Evolutionary conservation across 2,113 vertebrate genomes (phyloP).

Genomic region (Ochotona princeps): DNA sequence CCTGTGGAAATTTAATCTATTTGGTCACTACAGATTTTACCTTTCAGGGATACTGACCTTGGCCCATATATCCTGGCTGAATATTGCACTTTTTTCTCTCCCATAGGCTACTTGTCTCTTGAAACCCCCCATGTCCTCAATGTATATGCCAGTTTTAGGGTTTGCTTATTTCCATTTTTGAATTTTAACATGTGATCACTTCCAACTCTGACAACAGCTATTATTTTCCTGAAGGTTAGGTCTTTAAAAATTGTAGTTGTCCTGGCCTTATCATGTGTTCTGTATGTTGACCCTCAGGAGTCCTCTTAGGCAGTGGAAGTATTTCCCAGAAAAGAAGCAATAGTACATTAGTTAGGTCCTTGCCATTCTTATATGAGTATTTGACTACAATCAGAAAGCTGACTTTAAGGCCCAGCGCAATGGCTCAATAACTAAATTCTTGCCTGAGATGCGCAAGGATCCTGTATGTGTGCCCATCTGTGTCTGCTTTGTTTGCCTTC

Average conservation of each 20-base stretch:
- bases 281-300: not conserved
- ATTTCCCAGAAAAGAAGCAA: not conserved
- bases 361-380: not conserved
- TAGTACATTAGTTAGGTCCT: slow-evolving; percentile 19
- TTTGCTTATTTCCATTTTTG: not conserved
- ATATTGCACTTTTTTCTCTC: not conserved
- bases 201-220: not conserved
- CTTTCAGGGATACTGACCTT: not conserved
- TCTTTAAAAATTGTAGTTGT: not conserved
- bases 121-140: not conserved
- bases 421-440: too few species aligned
- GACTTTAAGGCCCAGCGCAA: not conserved
- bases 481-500: too few species aligned
- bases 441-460: too few species aligned
- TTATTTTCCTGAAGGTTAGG: slow-evolving; percentile 5
- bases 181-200: not conserved
- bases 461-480: too few species aligned
- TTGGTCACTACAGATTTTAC: not conserved
- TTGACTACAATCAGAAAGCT: slow-evolving; percentile 12
- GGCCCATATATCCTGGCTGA: not conserved
- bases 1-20: not conserved
- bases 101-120: not conserved
- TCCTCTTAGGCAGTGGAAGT: slow-evolving; percentile 16
- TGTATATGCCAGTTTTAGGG: not conserved
- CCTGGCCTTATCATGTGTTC: not conserved